Percentiles rank a stretch among this genome's conserved stretches.
phyloP scores from a whole-genome alignment of 1,140 invertebrate genomes.

The Papilio glaucus region DNA sequence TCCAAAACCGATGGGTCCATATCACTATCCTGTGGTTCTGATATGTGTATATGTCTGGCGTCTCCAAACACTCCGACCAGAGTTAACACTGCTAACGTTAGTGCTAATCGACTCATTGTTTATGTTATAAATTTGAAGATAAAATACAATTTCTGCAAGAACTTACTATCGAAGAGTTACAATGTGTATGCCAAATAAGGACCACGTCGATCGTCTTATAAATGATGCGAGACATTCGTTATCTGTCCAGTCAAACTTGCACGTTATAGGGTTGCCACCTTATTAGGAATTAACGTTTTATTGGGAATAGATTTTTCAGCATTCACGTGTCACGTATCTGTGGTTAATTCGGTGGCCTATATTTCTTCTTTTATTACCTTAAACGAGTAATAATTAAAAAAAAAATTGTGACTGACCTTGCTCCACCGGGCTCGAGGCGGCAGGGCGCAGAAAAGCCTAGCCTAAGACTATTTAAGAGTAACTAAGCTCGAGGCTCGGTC shows the following conservation, averaged over 20 bases:
- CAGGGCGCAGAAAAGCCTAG: too few species aligned
- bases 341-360: not conserved
- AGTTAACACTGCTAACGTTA: constrained; percentile 1
- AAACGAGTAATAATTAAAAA: too few species aligned
- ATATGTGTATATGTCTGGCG: constrained; percentile 52
- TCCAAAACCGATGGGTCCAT: constrained; percentile 10
- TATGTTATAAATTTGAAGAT: not conserved
- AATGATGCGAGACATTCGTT: constrained; percentile 20
- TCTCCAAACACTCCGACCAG: constrained; percentile 36
- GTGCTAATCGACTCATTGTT: constrained; percentile 14
- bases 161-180: not conserved
- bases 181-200: constrained; percentile 24
- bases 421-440: too few species aligned
- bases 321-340: not conserved
- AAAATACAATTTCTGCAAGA: not conserved
- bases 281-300: not conserved
- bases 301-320: not conserved
- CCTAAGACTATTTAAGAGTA: too few species aligned
- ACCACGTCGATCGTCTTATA: constrained; percentile 28
- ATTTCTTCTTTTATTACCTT: too few species aligned
- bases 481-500: too few species aligned
- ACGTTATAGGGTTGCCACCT: constrained; percentile 16
- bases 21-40: constrained; percentile 19
- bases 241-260: constrained; percentile 3
- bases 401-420: too few species aligned